Evolutionary conservation across 2,888 invertebrate genomes (phyloP).

Genomic region (Neoaliturus tenellus): DNA sequence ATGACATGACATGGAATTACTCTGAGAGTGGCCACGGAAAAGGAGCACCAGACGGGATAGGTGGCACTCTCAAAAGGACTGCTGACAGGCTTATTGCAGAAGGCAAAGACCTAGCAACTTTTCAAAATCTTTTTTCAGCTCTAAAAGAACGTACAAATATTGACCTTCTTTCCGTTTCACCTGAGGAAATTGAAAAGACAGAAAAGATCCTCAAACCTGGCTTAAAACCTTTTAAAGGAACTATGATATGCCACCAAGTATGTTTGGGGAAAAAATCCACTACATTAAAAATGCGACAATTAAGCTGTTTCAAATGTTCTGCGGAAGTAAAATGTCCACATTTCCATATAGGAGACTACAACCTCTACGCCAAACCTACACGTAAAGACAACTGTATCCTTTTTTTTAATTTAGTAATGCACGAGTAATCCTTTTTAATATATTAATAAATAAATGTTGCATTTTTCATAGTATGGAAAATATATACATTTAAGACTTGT

Average conservation of each 20-base stretch:
- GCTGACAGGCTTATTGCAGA: constrained; percentile 34
- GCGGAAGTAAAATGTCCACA: constrained; percentile 36
- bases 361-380: constrained; percentile 1
- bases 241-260: constrained; percentile 43
- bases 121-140: not conserved
- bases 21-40: constrained; percentile 36
- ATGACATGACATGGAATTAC: constrained; percentile 38
- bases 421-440: too few species aligned
- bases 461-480: not conserved
- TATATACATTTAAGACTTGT: not conserved
- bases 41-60: constrained; percentile 26
- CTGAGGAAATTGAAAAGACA: constrained; percentile 8
- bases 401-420: constrained; percentile 19
- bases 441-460: too few species aligned
- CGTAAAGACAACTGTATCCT: constrained; percentile 36
- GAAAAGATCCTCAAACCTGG: constrained; percentile 37
- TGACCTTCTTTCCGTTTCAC: not conserved
- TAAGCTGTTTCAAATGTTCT: constrained; percentile 20
- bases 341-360: constrained; percentile 41
- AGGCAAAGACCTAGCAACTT: constrained; percentile 27
- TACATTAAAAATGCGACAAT: constrained; percentile 29
- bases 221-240: constrained; percentile 32
- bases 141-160: constrained; percentile 19
- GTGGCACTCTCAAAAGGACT: constrained; percentile 37
- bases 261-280: constrained; percentile 25